These are phyloP conservation scores for Alentia gelatinosa DNA, from an alignment of 2,888 invertebrate genomes.

Conservation along the genomic window DNA sequence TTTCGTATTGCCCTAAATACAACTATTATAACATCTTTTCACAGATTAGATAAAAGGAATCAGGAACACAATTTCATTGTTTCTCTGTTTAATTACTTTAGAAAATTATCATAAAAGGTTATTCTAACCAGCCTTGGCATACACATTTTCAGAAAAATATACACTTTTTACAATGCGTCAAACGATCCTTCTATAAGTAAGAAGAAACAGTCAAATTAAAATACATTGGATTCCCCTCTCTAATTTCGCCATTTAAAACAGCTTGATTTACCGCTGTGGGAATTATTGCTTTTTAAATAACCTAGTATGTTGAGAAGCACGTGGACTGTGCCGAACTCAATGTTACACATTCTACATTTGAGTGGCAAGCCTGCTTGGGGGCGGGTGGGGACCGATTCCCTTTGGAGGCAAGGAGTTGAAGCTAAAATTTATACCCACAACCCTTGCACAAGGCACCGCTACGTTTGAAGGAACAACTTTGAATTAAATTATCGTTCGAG, in stretches of 20 bases:
- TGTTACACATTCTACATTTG: background rate
- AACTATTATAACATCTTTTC: too few relatives aligned
- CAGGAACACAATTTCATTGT: slow-evolving; percentile 22
- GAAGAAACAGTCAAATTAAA: slow-evolving; percentile 39
- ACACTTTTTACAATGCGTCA: slow-evolving; percentile 47
- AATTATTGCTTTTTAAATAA: slow-evolving; percentile 43
- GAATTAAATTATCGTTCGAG: too few relatives aligned
- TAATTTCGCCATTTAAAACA: slow-evolving; percentile 25
- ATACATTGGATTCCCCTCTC: slow-evolving; percentile 24
- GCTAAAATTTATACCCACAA: too few relatives aligned
- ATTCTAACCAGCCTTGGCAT: slow-evolving; percentile 39
- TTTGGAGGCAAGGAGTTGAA: background rate
- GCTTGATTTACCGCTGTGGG: slow-evolving; percentile 12
- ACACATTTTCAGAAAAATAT: slow-evolving; percentile 49
- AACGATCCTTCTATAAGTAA: slow-evolving; percentile 40
- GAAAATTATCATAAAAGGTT: slow-evolving; percentile 47
- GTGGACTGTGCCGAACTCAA: slow-evolving; percentile 15
- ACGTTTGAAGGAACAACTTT: too few relatives aligned
- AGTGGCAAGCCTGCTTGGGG: slow-evolving; percentile 29
- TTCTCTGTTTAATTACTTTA: slow-evolving; percentile 44
- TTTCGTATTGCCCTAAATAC: too few relatives aligned
- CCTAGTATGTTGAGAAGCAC: slow-evolving; percentile 19
- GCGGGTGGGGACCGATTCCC: background rate
- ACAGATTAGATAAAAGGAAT: too few relatives aligned
- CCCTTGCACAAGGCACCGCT: too few relatives aligned